These are phyloP conservation scores for Pangasianodon hypophthalmus DNA, from an alignment of 2,113 vertebrate species.

Conservation along the genomic window DNA sequence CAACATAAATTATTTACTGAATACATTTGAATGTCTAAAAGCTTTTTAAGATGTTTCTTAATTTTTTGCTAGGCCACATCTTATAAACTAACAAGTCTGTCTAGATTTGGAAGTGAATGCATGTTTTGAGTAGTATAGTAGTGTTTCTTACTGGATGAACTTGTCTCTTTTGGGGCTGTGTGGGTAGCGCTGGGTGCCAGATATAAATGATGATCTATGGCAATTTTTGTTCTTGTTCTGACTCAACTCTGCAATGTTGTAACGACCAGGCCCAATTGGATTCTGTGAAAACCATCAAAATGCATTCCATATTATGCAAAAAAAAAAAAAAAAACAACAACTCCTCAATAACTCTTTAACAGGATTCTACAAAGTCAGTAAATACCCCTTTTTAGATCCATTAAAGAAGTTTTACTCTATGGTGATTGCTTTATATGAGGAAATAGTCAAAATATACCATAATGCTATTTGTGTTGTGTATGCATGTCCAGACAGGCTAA, in stretches of 20 bases:
- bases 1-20: not conserved
- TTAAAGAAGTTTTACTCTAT: not conserved
- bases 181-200: constrained; percentile 61
- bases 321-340: not conserved
- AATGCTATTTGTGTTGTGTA: not conserved
- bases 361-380: not conserved
- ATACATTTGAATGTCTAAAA: not conserved
- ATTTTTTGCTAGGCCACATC: not conserved
- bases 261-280: constrained; percentile 69
- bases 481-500: not conserved
- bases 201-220: constrained; percentile 65
- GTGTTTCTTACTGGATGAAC: constrained; percentile 67
- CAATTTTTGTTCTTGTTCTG: constrained; percentile 52
- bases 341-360: not conserved
- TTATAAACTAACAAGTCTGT: not conserved
- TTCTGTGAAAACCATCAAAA: constrained; percentile 61
- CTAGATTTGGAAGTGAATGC: not conserved
- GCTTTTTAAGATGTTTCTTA: not conserved
- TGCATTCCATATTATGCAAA: not conserved
- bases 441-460: not conserved
- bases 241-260: constrained; percentile 61
- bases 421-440: not conserved
- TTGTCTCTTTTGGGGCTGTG: constrained; percentile 55
- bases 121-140: not conserved
- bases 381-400: not conserved